A percentile compares a stretch with the other conserved stretches of the same genome.
phyloP scores from a whole-genome alignment of 2,113 vertebrate species.

The Serilophus lunatus region DNA sequence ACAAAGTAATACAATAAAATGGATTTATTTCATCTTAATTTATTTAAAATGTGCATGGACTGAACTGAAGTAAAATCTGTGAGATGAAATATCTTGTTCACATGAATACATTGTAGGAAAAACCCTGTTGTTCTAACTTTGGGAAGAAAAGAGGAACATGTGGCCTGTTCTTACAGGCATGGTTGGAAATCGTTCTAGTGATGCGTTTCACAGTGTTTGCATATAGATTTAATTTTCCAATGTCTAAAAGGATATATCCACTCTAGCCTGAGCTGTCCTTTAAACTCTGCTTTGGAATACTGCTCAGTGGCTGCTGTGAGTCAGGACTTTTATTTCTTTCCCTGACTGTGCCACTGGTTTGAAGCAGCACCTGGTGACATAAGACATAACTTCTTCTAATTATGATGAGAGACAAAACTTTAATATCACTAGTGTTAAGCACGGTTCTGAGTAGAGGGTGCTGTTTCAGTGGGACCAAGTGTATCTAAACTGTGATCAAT shows the following conservation, averaged over 20 bases:
- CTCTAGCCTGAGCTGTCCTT: neutral
- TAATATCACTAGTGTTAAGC: neutral
- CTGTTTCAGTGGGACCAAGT: neutral
- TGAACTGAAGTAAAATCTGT: constrained; percentile 71
- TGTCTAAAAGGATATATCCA: neutral
- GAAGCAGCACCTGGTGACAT: neutral
- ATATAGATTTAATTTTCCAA: neutral
- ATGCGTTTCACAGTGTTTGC: neutral
- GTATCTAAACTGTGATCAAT: neutral
- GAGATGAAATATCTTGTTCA: constrained; percentile 72
- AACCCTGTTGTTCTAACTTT: constrained; percentile 24
- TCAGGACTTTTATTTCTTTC: neutral
- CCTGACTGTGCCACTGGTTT: neutral
- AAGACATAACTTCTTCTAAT: neutral
- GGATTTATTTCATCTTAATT: constrained; percentile 80
- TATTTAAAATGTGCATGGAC: constrained; percentile 77
- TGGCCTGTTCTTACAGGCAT: neutral
- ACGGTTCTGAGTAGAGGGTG: neutral
- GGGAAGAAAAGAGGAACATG: constrained; percentile 35
- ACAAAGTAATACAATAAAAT: constrained; percentile 77
- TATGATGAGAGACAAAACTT: neutral
- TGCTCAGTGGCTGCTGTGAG: neutral
- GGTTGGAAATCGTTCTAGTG: neutral
- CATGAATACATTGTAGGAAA: constrained; percentile 63
- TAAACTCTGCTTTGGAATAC: neutral